Evolutionary conservation across 2,888 invertebrate species (phyloP).

Genomic region (Metalampra italica): DNA sequence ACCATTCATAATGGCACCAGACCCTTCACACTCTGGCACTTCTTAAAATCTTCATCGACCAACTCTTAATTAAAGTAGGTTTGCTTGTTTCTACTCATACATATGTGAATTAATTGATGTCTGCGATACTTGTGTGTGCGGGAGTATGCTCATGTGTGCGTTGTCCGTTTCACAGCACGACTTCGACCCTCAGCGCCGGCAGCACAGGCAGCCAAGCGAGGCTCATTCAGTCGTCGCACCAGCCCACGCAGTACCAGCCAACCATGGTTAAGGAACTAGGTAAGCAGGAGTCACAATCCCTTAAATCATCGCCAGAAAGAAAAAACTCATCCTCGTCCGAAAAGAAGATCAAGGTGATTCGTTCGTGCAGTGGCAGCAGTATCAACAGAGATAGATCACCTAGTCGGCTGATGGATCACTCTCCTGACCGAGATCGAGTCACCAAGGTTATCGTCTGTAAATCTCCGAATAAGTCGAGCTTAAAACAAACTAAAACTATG

Average conservation of each 20-base stretch:
- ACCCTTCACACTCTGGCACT: slow-evolving; percentile 25
- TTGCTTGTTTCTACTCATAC: slow-evolving; percentile 61
- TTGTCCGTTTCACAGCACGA: slow-evolving; percentile 82
- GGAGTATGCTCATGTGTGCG: neutral
- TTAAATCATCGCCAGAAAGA: slow-evolving; percentile 73
- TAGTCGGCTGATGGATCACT: slow-evolving; percentile 47
- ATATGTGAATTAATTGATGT: slow-evolving; percentile 45
- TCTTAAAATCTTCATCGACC: slow-evolving; percentile 9
- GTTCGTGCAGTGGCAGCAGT: slow-evolving; percentile 75
- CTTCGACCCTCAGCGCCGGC: slow-evolving; percentile 95
- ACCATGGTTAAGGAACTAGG: slow-evolving; percentile 93
- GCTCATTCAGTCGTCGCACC: slow-evolving; percentile 95
- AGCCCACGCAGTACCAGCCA: slow-evolving; percentile 94
- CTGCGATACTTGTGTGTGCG: neutral
- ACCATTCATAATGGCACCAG: slow-evolving; percentile 29
- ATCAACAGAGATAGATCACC: slow-evolving; percentile 69
- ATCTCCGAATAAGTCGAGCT: slow-evolving; percentile 69
- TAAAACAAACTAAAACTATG: slow-evolving; percentile 60
- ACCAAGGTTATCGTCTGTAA: slow-evolving; percentile 74
- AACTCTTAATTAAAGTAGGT: slow-evolving; percentile 44
- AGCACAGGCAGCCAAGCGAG: slow-evolving; percentile 96
- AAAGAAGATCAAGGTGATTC: slow-evolving; percentile 67
- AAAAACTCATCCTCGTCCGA: slow-evolving; percentile 47
- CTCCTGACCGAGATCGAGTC: slow-evolving; percentile 59
- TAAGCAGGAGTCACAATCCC: slow-evolving; percentile 81